phyloP scores from a whole-genome alignment of 2,888 invertebrate genomes.

The Ethmia dodecea region DNA sequence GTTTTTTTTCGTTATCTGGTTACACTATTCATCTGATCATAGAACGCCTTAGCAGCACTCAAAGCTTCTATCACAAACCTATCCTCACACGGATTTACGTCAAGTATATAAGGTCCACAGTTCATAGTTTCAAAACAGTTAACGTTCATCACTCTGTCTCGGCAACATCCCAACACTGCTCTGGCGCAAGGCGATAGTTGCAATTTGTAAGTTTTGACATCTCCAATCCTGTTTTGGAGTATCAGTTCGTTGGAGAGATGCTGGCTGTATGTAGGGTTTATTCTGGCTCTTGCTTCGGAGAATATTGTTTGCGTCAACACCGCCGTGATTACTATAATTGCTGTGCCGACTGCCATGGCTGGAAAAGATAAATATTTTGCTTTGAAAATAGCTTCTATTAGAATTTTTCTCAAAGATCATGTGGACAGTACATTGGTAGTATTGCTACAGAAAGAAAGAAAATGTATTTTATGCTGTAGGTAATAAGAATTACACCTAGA shows the following conservation, averaged over 20 bases:
- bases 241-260: slow-evolving; percentile 50
- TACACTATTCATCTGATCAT: slow-evolving; percentile 41
- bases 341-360: slow-evolving; percentile 33
- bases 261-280: slow-evolving; percentile 28
- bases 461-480: no score
- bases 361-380: slow-evolving; percentile 35
- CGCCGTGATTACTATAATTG: slow-evolving; percentile 26
- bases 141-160: slow-evolving; percentile 58
- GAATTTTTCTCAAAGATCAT: no score
- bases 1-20: slow-evolving; percentile 12
- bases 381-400: no score
- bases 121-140: slow-evolving; percentile 84
- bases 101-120: slow-evolving; percentile 86
- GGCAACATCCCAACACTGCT: slow-evolving; percentile 87
- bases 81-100: slow-evolving; percentile 84
- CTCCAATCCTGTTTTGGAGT: slow-evolving; percentile 36
- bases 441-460: no score
- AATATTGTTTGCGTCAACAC: slow-evolving; percentile 29
- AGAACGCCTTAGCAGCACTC: slow-evolving; percentile 56
- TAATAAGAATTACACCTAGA: no score
- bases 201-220: slow-evolving; percentile 22
- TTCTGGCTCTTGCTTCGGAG: slow-evolving; percentile 27
- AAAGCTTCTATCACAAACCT: slow-evolving; percentile 78
- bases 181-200: slow-evolving; percentile 81
- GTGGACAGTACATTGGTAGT: no score